Evolutionary conservation across 2,113 vertebrate genomes (phyloP), one percentile per base, ranked within the genome.

Genomic region (Myiopsitta monachus): DNA sequence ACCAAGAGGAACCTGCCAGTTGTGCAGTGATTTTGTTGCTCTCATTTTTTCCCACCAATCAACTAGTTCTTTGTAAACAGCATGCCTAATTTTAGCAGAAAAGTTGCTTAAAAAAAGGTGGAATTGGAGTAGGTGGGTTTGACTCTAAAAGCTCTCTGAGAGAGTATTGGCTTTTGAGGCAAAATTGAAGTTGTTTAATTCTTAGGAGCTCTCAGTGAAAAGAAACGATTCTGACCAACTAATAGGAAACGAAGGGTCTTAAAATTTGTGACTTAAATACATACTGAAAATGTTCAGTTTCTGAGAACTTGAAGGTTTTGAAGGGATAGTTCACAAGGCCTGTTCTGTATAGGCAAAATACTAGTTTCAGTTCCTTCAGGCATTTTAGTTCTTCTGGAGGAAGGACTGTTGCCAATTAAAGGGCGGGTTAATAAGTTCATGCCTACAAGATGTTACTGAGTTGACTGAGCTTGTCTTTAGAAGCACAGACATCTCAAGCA

Each of bases 401-500:
- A 83, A 95, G 67, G 77, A 47, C 68, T 86, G 70, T 86, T 96
- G 36, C 87, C 97, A 95, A 85, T 96, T 94, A 95, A 78, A 59
- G 28, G 22, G 33, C 44, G 82, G 82, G 54, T 94, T 97, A 70
- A 92, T 97, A 96, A 96, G 54, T 93, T 97, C 80, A 52, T 94
- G 78, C 78, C 88, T 96, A 62, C 59, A 78, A 93, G 68, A 77
- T 94, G 76, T 95, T 78, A 77, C 72, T 63, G 90, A 91, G 94
- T 90, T 97, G 94, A 91, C 85, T 68, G 89, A 94, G 87, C 76
- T 87, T 97, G 94, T 86, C 96, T 94, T 55, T 84, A 74, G 94
- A 97, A 96, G 83, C 84, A 26, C 1, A 4, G 51, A n/a, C 16
- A 3, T 46, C 79, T 6, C 44, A 27, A 23, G 28, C 69, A 19